A percentile compares a stretch with the other conserved stretches of the same genome.
phyloP scores from a whole-genome alignment of 2,113 vertebrate species.

The Chelonoidis abingdonii region DNA sequence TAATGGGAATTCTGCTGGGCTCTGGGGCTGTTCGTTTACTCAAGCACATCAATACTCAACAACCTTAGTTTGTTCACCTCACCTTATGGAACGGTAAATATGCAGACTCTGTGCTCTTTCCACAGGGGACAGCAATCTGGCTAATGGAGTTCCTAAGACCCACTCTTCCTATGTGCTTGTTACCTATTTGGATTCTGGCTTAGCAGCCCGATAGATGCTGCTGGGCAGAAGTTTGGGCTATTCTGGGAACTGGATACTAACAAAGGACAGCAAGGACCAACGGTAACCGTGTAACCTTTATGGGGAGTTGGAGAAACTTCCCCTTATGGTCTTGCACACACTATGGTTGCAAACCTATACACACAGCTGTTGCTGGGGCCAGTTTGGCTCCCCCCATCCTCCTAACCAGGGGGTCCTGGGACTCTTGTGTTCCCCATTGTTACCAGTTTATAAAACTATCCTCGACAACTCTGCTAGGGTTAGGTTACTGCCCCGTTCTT shows the following conservation, averaged over 20 bases:
- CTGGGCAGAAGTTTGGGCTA: background rate
- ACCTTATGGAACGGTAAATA: background rate
- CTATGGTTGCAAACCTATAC: too few species aligned
- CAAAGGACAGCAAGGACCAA: background rate
- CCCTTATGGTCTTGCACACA: too few species aligned
- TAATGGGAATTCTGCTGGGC: background rate
- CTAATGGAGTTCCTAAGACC: background rate
- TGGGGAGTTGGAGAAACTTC: too few species aligned
- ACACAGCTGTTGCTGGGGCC: too few species aligned
- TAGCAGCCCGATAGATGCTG: background rate
- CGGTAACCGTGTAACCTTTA: background rate
- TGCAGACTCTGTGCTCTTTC: background rate
- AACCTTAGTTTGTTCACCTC: background rate
- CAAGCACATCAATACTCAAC: background rate
- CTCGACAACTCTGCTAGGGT: too few species aligned
- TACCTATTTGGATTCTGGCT: background rate
- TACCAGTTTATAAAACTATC: too few species aligned
- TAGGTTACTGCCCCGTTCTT: too few species aligned
- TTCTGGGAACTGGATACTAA: background rate
- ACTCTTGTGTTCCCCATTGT: too few species aligned
- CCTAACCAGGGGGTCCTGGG: too few species aligned
- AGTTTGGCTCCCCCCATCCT: too few species aligned
- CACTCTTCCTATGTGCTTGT: background rate
- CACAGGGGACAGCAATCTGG: background rate
- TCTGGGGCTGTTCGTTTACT: background rate